Percentiles rank a stretch among this genome's conserved stretches.
These are phyloP conservation scores for Rhysida immarginata DNA, from an alignment of 1,140 invertebrate genomes.

Conservation along the genomic window DNA sequence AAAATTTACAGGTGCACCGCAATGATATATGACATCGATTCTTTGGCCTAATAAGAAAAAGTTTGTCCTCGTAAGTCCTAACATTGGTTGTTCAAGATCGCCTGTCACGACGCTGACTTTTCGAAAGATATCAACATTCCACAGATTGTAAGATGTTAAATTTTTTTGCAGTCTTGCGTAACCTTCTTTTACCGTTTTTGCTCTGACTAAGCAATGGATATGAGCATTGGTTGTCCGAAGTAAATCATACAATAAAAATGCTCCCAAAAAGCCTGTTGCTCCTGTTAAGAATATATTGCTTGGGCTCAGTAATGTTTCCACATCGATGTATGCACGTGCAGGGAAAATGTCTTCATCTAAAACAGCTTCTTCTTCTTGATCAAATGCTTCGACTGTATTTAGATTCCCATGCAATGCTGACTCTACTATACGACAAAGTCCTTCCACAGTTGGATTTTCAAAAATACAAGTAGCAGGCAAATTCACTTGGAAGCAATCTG, in stretches of 20 bases:
- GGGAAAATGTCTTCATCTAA: slow-evolving; percentile 5
- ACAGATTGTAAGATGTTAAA: background rate
- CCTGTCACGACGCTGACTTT: background rate
- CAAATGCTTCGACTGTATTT: background rate
- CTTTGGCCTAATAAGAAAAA: background rate
- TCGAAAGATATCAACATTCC: background rate
- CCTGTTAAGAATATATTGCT: slow-evolving; percentile 29
- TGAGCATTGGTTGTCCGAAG: slow-evolving; percentile 26
- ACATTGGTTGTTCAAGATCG: slow-evolving; percentile 1
- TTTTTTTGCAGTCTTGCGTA: background rate
- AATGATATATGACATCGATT: slow-evolving; percentile 3
- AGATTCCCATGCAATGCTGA: background rate
- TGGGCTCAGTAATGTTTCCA: background rate
- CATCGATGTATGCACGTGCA: background rate
- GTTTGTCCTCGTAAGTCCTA: background rate
- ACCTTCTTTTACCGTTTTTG: slow-evolving; percentile 13
- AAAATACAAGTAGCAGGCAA: background rate
- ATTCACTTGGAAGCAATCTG: slow-evolving; percentile 14
- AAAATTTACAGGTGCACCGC: slow-evolving; percentile 3
- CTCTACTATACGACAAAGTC: background rate
- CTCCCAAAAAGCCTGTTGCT: slow-evolving; percentile 33
- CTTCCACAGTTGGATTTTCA: slow-evolving; percentile 5
- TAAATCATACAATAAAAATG: slow-evolving; percentile 30
- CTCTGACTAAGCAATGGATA: slow-evolving; percentile 33
- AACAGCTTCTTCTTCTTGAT: slow-evolving; percentile 7